Evolutionary conservation across 2,113 vertebrate genomes (phyloP), one percentile per base, ranked within the genome.

Genomic region (Rhipidura dahli): DNA sequence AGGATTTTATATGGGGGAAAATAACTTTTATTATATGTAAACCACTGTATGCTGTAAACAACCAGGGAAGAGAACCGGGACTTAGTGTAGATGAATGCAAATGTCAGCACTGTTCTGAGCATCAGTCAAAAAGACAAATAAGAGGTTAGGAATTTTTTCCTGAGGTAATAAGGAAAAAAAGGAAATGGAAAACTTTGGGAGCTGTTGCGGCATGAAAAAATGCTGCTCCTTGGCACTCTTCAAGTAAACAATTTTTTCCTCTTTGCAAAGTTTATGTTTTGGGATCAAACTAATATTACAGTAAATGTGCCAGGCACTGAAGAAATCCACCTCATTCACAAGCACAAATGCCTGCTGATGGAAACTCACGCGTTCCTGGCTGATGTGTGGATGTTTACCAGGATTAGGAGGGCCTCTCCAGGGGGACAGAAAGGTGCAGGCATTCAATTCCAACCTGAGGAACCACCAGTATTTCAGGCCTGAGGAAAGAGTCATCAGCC

Each of bases 401-500:
- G 68, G 87, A 76, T 82, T 40, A 87, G 87, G 63, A 93, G 50
- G 61, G 85, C 79, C 73, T 65, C 71, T 85, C 49, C 30, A 15
- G 2, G 0, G 39, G 59, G 54, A 37, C 50, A 85, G 73, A 91
- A 76, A 90, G 57, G n/a, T 87, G 33, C 76, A 60, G 69, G 39
- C 40, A 31, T 87, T 93, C 51, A 37, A 27, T 68, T n/a, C 53
- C 5, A 8, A 37, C 87, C 84, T 72, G 56, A 94, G 85, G 50
- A 96, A 54, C 83, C 79, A 88, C 54, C 66, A 96, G 68, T 42
- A 73, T 47, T 91, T 94, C 89, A 94, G 45, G 66, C 88, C 40
- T 42, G 66, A 83, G 65, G 88, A 90, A 82, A 61, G 87, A 95
- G 92, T 96, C 93, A 97, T 76, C 37, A 0, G 40, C 31, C 44